Base-by-base conservation (phyloP, 2,113 vertebrate genomes). In the Pseudonaja textilis region DNA sequence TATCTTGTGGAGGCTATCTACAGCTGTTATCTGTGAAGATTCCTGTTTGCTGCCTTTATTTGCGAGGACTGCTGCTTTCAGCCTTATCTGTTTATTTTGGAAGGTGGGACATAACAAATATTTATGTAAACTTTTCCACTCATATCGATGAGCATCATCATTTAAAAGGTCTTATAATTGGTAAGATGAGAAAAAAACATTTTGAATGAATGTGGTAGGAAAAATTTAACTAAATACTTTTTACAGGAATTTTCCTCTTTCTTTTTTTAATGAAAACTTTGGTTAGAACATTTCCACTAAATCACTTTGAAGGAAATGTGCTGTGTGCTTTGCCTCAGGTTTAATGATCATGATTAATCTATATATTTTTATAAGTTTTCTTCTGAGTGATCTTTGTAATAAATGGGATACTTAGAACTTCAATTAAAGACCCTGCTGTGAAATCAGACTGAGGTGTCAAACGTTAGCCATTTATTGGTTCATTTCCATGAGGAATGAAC, bases 281-380 rank as follows among this genome's bases (percentile, higher is more conserved):
- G 42, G 54, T 55, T 85, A 34, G 69, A 93, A 59, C 55, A 50
- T 25, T 93, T 42, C 42, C 50, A 85, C 92, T 89, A 93, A 93
- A 93, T 93, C 92, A 89, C 69, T 59, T 47, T 42, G 57, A 89
- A 93, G 92, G 22, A 89, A 93, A 89, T 39, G 88, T 59, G 42
- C 42, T 34, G 39, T 50, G 69, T 25, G 52, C 64, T 89, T 89
- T 85, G 88, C 88, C 92, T 55, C 39, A 47, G 88, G 69, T 85
- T 93, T 93, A 90, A 93, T 90, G 69, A 90, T 93, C 74, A 86
- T 90, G 92, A 93, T 93, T 93, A 93, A 93, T 93, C 92, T 90
- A 90, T 90, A 90, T 90, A 86, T 74, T 89, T 86, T 85, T 52
- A 90, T 90, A 93, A 86, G 69, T 86, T 93, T 93, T 93, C 88